Conservation (phyloP, 2,113 vertebrate species). For the Kryptolebias marmoratus region DNA sequence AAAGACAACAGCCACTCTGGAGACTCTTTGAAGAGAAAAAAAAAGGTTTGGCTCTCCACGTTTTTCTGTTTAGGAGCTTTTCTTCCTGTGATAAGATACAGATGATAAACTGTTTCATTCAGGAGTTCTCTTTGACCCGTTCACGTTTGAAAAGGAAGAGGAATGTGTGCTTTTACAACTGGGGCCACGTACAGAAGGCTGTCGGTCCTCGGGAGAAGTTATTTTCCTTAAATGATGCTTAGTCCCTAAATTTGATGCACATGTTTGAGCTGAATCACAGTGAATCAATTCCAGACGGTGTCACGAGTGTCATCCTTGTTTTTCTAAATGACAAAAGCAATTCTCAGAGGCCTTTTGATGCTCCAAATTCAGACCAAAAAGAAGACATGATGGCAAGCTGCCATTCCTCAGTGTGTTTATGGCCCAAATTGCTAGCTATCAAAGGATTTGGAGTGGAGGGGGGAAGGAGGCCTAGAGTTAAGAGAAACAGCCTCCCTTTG, state of each 20-base stretch:
- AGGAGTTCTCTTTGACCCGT: constrained; percentile 33
- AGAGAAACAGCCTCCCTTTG: constrained; percentile 29
- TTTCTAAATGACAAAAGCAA: constrained; percentile 27
- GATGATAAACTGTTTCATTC: constrained; percentile 75
- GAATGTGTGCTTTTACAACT: background rate
- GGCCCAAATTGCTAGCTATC: constrained; percentile 38
- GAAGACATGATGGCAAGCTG: constrained; percentile 7
- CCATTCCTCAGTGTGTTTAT: constrained; percentile 53
- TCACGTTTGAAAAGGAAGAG: background rate
- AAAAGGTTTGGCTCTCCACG: constrained; percentile 63
- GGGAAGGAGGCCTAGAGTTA: background rate
- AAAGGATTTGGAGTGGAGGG: constrained; percentile 8
- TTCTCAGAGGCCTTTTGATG: constrained; percentile 35
- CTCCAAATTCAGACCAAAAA: constrained; percentile 19
- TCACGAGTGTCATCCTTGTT: background rate
- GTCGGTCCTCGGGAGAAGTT: background rate
- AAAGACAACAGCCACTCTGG: constrained; percentile 71
- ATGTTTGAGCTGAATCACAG: constrained; percentile 19
- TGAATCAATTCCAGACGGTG: constrained; percentile 1
- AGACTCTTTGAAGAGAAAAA: constrained; percentile 72
- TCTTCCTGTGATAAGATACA: constrained; percentile 77
- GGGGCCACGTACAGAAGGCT: background rate
- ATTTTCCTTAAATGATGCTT: background rate
- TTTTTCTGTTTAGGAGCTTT: constrained; percentile 77
- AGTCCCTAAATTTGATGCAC: constrained; percentile 8